A percentile compares a stretch with the other conserved stretches of the same genome.
phyloP scores from a whole-genome alignment of 2,888 invertebrate genomes.

The Crepidodera aurea region DNA sequence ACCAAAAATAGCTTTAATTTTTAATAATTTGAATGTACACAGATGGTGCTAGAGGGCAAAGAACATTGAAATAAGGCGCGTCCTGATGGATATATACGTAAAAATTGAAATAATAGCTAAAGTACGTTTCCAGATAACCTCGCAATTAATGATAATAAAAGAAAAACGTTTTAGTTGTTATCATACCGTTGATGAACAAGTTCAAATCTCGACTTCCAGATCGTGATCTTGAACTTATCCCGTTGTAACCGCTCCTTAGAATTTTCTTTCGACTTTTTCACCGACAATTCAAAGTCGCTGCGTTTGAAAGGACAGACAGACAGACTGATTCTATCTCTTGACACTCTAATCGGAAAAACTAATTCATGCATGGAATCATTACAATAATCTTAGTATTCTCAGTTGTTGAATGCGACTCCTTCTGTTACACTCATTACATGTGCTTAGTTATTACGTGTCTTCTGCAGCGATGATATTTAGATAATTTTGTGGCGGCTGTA shows the following conservation, averaged over 20 bases:
- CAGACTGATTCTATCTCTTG: conserved; percentile 21
- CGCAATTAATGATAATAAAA: too few species aligned
- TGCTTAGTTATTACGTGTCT: conserved; percentile 35
- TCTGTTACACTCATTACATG: conserved; percentile 36
- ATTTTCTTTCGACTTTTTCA: not conserved
- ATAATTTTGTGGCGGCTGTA: conserved; percentile 30
- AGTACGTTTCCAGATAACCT: too few species aligned
- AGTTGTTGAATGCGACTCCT: conserved; percentile 34
- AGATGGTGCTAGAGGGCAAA: too few species aligned
- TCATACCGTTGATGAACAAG: not conserved
- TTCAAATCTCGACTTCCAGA: not conserved
- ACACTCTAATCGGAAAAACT: conserved; percentile 27
- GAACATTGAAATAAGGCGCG: too few species aligned
- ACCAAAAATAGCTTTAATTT: too few species aligned
- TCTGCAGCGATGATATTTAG: conserved; percentile 38
- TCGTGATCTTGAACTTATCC: conserved; percentile 3
- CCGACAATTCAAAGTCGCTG: conserved; percentile 3
- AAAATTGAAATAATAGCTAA: too few species aligned
- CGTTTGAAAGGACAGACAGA: conserved; percentile 18
- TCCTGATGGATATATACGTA: too few species aligned
- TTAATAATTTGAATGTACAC: too few species aligned
- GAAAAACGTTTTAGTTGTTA: not conserved
- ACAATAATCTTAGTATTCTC: conserved; percentile 33
- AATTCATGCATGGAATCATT: conserved; percentile 28
- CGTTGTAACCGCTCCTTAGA: conserved; percentile 6